Evolutionary conservation across 1,140 invertebrate species (phyloP).

Genomic region (Cepaea nemoralis): DNA sequence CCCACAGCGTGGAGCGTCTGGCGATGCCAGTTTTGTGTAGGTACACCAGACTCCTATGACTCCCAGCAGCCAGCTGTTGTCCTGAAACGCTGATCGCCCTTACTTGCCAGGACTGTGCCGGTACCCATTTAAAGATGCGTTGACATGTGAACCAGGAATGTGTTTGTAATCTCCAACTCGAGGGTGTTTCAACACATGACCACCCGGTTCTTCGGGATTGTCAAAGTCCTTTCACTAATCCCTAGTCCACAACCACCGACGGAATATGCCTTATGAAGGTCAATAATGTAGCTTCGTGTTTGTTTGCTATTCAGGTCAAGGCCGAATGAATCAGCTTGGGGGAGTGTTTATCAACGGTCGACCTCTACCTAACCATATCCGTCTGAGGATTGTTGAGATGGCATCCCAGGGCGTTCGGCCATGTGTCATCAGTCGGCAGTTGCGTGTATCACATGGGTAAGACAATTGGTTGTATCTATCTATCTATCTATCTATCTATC

Average conservation of each 20-base stretch:
- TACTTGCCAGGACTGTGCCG: too few relatives aligned
- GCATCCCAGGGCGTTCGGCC: constrained; percentile 92
- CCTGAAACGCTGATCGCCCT: too few relatives aligned
- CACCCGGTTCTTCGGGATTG: too few relatives aligned
- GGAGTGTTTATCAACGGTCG: constrained; percentile 97
- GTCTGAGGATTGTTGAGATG: constrained; percentile 94
- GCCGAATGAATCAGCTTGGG: constrained; percentile 97
- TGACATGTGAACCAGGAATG: too few relatives aligned
- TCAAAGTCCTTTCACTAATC: not conserved
- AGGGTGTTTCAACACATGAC: too few relatives aligned
- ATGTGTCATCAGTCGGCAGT: constrained; percentile 93
- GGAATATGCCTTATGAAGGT: not conserved
- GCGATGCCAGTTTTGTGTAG: too few relatives aligned
- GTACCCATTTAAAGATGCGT: too few relatives aligned
- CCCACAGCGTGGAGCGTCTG: too few relatives aligned
- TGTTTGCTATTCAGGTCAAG: constrained; percentile 62
- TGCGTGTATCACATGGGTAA: constrained; percentile 90
- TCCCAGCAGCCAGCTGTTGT: too few relatives aligned
- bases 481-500: too few relatives aligned
- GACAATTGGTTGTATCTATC: not conserved
- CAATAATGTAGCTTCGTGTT: constrained; percentile 9
- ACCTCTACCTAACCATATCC: constrained; percentile 93
- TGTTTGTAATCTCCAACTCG: too few relatives aligned
- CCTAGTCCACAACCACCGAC: not conserved
- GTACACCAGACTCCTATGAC: too few relatives aligned